Conservation (phyloP, 2,888 invertebrate genomes). For the Clunio marinus region DNA sequence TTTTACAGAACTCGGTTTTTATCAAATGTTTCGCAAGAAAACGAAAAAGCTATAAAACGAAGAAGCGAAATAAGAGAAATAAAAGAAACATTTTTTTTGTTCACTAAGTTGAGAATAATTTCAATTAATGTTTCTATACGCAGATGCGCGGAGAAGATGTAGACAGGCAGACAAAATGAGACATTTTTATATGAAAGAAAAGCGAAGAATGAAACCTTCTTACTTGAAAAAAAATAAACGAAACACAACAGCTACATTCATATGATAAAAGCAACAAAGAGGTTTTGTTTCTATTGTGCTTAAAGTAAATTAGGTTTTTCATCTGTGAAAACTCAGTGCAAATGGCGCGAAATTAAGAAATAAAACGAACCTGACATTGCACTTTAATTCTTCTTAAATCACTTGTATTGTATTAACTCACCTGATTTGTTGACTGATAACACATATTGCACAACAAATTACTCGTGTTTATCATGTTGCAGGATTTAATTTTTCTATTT, state of each 20-base stretch:
- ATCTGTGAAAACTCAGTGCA: neutral
- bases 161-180: no score
- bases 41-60: conserved; percentile 5
- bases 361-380: neutral
- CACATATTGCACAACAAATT: conserved; percentile 19
- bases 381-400: neutral
- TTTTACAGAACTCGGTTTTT: neutral
- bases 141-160: no score
- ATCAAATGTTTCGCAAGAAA: neutral
- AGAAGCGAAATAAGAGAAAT: conserved; percentile 13
- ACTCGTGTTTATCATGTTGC: conserved; percentile 16
- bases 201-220: no score
- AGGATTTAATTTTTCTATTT: neutral
- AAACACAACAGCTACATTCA: conserved; percentile 24
- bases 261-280: neutral
- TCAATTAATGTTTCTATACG: no score
- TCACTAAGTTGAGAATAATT: no score
- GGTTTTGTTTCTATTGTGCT: neutral
- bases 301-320: neutral
- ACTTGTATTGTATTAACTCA: neutral
- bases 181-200: no score
- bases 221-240: conserved; percentile 3
- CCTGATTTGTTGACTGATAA: conserved; percentile 27
- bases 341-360: neutral
- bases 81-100: neutral